Base-by-base conservation (phyloP, 2,888 invertebrate species). In the Orthosia gothica region DNA sequence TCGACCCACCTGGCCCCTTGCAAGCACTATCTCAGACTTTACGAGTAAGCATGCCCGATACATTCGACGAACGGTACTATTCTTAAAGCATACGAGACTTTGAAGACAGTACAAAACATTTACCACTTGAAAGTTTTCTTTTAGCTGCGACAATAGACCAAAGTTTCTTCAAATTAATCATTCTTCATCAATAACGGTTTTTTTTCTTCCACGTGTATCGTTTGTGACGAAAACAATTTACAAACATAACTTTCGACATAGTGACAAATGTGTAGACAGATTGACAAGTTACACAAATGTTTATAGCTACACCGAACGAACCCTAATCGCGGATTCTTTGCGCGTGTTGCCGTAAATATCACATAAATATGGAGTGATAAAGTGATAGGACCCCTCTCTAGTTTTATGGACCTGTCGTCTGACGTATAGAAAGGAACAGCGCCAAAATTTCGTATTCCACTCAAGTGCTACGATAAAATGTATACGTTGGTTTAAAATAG, bases 1-100 rank as follows among this genome's bases (percentile, higher is more conserved):
- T n/a, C n/a, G n/a, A n/a, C 47, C 63, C 74, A 32, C 64, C 47
- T 45, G 55, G 16, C 49, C 20, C 26, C 54, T 59, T 68, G 75
- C 76, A 71, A 65, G 69, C 76, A 79, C 86, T 87, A 85, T 87
- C 87, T 82, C 82, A 79, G 68, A 59, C 54, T 91, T 88, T 88
- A 88, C 85, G 88, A 88, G 82, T 77, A 74, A 71, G 76, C 77
- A 80, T 50, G 26, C 75, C 45, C 54, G n/a, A 71, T 76, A 75
- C 49, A 67, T 62, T 73, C 26, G 59, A 69, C 59, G 45, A 26
- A 23, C 26, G 52, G 66, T 50, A 18, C 49, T 82, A 84, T 84
- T 70, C 68, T 82, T 26, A 73, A 79, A 80, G 3, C 65, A 71
- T 59, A 23, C 66, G 79, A 58, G 0, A 71, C 2, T 16, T 16